phyloP scores from a whole-genome alignment of 2,888 invertebrate genomes.

The Torymus texanus region DNA sequence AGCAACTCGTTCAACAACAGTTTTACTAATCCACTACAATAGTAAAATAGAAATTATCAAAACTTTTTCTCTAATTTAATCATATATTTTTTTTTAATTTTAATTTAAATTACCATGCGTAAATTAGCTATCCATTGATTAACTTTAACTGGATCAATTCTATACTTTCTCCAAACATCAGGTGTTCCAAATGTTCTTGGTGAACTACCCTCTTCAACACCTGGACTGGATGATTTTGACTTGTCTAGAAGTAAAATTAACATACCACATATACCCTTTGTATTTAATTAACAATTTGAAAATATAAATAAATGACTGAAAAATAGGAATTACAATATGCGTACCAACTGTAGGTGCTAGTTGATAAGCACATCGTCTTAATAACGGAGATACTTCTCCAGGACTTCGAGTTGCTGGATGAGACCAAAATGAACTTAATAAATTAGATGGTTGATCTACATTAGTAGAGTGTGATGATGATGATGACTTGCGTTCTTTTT shows the following conservation, averaged over 20 bases:
- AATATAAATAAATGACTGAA: conserved; percentile 1
- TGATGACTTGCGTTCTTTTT: conserved; percentile 66
- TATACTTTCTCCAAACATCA: conserved; percentile 80
- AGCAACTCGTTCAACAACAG: conserved; percentile 86
- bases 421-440: conserved; percentile 78
- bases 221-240: conserved; percentile 72
- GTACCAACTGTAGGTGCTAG: conserved; percentile 77
- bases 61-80: too few species aligned
- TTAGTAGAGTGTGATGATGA: conserved; percentile 64
- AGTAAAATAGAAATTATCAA: conserved; percentile 21
- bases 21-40: conserved; percentile 89
- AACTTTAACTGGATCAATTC: conserved; percentile 81
- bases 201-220: conserved; percentile 75
- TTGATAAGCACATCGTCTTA: conserved; percentile 78
- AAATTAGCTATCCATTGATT: conserved; percentile 88
- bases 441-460: conserved; percentile 75
- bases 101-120: conserved; percentile 78
- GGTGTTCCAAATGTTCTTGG: conserved; percentile 74
- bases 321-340: not conserved
- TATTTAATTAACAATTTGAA: conserved; percentile 20
- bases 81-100: not conserved
- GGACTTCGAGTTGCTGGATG: conserved; percentile 76
- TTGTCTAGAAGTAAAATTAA: conserved; percentile 62
- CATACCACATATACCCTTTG: conserved; percentile 20
- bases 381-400: conserved; percentile 76